Evolutionary conservation across 2,888 invertebrate species (phyloP), one percentile per base, ranked within the genome.

Genomic region (Rhagonycha fulva): DNA sequence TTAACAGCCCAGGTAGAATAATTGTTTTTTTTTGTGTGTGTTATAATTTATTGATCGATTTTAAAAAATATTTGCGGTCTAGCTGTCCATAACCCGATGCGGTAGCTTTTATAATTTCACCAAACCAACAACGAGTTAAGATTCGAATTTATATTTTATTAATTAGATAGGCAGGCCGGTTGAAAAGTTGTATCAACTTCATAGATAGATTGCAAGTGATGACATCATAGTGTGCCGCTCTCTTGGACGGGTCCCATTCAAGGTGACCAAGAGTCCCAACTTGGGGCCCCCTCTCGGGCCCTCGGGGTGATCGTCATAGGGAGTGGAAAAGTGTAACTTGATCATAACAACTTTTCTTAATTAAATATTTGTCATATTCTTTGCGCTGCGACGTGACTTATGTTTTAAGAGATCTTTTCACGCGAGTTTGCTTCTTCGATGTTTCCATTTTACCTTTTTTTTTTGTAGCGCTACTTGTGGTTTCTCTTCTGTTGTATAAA

Each of bases 281-380:
- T 71, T 67, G 68, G 63, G 78, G 78, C 79, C 78, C 79, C 77
- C 76, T 77, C 76, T 74, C 74, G 73, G 47, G 78, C 78, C 76
- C 76, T 72, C 75, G 72, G 79, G 76, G 83, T 82, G 70, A 84
- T 82, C 83, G 84, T 82, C 80, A 78, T 81, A 81, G 75, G 81
- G 80, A 80, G 80, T 81, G 80, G 76, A 71, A 23, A 62, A n/a
- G 47, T 28, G 30, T 62, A 66, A 66, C 63, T 66, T 24, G 63
- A 23, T 66, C 26, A 66, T 66, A 66, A 66, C 63, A 66, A 66
- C 63, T 66, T 66, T 66, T 66, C 23, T 66, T 66, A 66, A 66
- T 66, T 66, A 66, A 66, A 66, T 66, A n/a, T 66, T 62, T 66
- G 63, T 66, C 63, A 66, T 26, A 66, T 66, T 66, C 26, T 66